These are phyloP conservation scores for Notiomystis cincta DNA, from an alignment of 2,113 vertebrate genomes.

Conservation along the genomic window DNA sequence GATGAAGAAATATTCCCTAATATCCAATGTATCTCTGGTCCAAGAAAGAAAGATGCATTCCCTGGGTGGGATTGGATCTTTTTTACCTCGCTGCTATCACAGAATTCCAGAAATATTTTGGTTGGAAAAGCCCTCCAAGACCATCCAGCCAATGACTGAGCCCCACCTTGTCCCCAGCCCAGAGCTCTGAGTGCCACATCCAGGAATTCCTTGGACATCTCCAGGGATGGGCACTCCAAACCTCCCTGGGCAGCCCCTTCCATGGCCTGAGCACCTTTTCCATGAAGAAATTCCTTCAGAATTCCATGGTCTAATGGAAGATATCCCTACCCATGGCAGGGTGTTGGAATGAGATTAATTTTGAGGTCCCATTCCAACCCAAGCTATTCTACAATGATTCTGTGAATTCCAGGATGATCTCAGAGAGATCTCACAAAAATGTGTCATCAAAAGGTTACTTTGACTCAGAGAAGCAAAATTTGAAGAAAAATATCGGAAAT, in stretches of 20 bases:
- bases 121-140: not conserved
- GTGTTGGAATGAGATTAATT: not conserved
- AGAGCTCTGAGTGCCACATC: not conserved
- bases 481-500: not conserved
- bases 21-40: fast-evolving
- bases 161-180: not conserved
- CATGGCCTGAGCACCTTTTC: not conserved
- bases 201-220: fast-evolving
- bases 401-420: not conserved
- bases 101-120: not conserved
- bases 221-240: not conserved
- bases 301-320: not conserved
- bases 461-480: not conserved
- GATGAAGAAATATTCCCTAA: not conserved
- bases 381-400: not conserved
- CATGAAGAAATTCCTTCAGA: not conserved
- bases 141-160: fast-evolving
- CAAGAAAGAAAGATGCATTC: not conserved
- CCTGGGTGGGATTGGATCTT: not conserved
- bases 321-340: not conserved
- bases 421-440: not conserved
- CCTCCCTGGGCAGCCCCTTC: not conserved
- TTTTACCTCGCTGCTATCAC: not conserved
- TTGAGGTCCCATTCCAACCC: not conserved
- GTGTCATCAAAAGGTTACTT: fast-evolving